Percentiles rank a stretch among this genome's conserved stretches.
These are phyloP conservation scores for Cerastis leucographa DNA, from an alignment of 2,888 invertebrate genomes.

Conservation along the genomic window DNA sequence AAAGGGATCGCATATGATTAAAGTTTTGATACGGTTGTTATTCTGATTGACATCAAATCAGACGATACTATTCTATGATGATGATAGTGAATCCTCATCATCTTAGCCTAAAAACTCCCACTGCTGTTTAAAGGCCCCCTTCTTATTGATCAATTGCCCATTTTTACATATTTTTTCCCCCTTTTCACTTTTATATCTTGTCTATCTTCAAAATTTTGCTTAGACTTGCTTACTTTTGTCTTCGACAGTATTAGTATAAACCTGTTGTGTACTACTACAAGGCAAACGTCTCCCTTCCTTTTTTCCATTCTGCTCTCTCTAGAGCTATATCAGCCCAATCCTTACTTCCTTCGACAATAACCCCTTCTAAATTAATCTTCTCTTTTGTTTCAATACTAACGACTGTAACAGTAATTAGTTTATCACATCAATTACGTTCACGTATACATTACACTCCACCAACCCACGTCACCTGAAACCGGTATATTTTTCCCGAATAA, in stretches of 20 bases:
- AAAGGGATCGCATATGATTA: not conserved
- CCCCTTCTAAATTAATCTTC: not conserved
- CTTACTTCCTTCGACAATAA: not conserved
- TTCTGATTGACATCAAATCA: not conserved
- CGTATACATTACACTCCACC: slow-evolving; percentile 30
- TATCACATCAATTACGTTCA: slow-evolving; percentile 34
- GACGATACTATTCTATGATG: not conserved
- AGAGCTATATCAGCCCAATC: no score
- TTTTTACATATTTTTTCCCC: not conserved
- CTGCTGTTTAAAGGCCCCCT: not conserved
- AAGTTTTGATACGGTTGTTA: not conserved
- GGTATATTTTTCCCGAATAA: slow-evolving; percentile 74
- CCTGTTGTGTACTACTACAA: no score
- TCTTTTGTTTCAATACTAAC: not conserved
- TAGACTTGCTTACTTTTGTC: not conserved
- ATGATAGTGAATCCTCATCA: not conserved
- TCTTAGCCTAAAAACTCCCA: not conserved
- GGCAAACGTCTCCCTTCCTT: no score
- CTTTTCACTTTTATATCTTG: not conserved
- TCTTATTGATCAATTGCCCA: not conserved
- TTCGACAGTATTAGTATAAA: no score
- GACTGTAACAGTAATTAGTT: slow-evolving; percentile 37
- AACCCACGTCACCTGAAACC: slow-evolving; percentile 46
- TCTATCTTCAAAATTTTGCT: not conserved
- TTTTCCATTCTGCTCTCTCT: no score